phyloP scores from a whole-genome alignment of 2,888 invertebrate species.

The Xestia xanthographa region DNA sequence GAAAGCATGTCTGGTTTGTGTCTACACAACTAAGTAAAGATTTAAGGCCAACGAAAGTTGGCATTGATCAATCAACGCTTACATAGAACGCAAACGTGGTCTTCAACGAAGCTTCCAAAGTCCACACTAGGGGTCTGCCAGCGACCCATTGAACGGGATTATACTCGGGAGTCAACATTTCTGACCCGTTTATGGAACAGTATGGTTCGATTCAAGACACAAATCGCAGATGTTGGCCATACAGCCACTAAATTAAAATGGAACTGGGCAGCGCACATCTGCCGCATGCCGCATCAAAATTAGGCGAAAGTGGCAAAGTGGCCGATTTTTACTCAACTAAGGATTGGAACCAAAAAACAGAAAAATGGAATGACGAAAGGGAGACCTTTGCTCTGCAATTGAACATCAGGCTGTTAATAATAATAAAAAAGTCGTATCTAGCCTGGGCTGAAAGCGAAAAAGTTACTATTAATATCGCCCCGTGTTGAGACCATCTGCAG shows the following conservation, averaged over 20 bases:
- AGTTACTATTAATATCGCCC: neutral
- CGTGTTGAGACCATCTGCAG: neutral
- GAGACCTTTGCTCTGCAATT: neutral
- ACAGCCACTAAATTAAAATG: neutral
- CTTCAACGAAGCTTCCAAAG: neutral
- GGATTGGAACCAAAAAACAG: neutral
- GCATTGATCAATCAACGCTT: no score
- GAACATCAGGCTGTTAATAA: neutral
- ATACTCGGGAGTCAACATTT: neutral
- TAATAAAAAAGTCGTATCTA: neutral
- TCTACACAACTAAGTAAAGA: conserved; percentile 4
- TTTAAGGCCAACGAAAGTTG: neutral
- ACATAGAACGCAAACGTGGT: neutral
- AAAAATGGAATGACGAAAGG: neutral
- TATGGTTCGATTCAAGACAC: neutral
- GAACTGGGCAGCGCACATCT: neutral
- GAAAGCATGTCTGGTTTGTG: conserved; percentile 51
- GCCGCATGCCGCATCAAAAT: neutral
- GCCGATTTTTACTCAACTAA: neutral
- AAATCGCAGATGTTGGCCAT: neutral
- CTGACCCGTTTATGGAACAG: neutral
- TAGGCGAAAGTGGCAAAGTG: neutral
- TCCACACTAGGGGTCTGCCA: neutral
- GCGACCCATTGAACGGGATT: neutral
- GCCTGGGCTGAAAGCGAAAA: neutral